Evolutionary conservation across 1,140 invertebrate genomes (phyloP), one percentile per base, ranked within the genome.

Genomic region (Trichomalopsis sarcophagae): DNA sequence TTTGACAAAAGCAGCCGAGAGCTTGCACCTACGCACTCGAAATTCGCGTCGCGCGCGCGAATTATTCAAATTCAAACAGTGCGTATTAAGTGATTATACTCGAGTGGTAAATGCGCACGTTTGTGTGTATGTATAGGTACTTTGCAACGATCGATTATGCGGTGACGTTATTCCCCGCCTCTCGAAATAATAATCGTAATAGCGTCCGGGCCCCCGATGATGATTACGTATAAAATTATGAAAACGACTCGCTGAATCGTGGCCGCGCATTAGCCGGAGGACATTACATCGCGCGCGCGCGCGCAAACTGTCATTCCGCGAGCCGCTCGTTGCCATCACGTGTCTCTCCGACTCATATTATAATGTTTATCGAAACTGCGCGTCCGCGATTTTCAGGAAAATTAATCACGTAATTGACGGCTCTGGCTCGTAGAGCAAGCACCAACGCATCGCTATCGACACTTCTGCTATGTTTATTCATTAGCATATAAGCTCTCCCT

Each of bases 31-130:
- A 74, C 6, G 30, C 69, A 33, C 23, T 74, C 36, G n/a, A 27
- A 77, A 77, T 77, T 74, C 1, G 75, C 44, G 23, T 47, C 11
- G 33, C 33, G 33, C 27, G 11, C 13, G 21, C 30, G 50, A 78
- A 62, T 30, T 78, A 62, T 78, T 78, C 76, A 78, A 78, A 78
- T 78, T 13, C 27, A 50, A 21, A 36, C 30, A 30, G 30, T 66
- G 47, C 76, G 50, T n/a, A 78, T 78, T 66, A 78, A 78, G 76
- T 62, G 76, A 62, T 78, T 62, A 78, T 78, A 78, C 13, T 66
- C 30, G 23, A 36, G 47, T 36, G 17, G 27, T 71, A 30, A 30
- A 71, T 23, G 47, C 23, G 76, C 14, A 6, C 33, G 33, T 36
- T 36, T 36, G 33, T 36, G 5, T 27, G 27, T 78, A 44, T 11